Conservation (phyloP, 2,888 invertebrate genomes). For the Agonopterix alstromeriana region DNA sequence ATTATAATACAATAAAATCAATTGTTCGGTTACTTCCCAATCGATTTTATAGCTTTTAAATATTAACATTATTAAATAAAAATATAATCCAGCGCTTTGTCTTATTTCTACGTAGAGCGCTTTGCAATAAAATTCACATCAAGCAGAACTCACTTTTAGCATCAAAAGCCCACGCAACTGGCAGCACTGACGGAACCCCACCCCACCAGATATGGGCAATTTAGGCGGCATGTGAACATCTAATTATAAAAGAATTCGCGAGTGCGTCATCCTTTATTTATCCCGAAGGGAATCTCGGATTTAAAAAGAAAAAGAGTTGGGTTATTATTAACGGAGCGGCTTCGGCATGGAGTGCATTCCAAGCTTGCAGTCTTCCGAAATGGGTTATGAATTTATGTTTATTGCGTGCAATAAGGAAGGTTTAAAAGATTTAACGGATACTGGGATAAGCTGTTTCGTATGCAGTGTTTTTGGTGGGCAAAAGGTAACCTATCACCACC, state of each 20-base stretch:
- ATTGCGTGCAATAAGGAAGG: constrained; percentile 5
- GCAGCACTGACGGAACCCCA: not conserved
- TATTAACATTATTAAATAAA: no score
- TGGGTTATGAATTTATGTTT: constrained; percentile 10
- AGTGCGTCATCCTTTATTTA: constrained; percentile 40
- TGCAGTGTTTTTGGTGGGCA: no score
- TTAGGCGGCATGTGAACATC: constrained; percentile 11
- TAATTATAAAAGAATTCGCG: constrained; percentile 45
- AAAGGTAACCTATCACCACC: no score
- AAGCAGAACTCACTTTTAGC: not conserved
- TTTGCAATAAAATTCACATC: not conserved
- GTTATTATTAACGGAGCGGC: constrained; percentile 1
- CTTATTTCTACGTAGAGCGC: not conserved
- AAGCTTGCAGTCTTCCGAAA: constrained; percentile 1
- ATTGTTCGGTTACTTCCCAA: no score
- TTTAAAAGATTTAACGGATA: not conserved
- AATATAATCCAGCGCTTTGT: not conserved
- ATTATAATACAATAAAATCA: no score
- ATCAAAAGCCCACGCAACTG: not conserved
- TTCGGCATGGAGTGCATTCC: not conserved
- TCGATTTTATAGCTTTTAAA: no score
- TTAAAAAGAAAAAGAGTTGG: not conserved
- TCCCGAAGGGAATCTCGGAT: constrained; percentile 22
- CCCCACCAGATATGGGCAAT: not conserved
- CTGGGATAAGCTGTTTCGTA: no score